A percentile compares a stretch with the other conserved stretches of the same genome.
These are phyloP conservation scores for Trinectes maculatus DNA, from an alignment of 2,113 vertebrate genomes.

Conservation along the genomic window DNA sequence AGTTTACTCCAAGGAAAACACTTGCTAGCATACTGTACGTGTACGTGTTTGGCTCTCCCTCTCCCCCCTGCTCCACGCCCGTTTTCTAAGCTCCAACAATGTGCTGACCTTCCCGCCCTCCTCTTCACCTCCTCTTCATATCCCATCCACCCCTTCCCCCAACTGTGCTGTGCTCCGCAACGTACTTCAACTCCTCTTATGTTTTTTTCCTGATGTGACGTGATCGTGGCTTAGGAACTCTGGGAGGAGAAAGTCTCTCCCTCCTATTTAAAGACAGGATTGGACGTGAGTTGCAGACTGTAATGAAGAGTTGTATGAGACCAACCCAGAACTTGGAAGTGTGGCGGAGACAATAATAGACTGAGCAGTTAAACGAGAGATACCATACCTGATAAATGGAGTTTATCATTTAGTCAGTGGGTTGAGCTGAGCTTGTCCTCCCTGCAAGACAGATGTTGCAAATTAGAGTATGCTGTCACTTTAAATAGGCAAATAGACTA, in stretches of 20 bases:
- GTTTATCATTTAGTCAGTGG: constrained; percentile 13
- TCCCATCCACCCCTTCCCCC: constrained; percentile 44
- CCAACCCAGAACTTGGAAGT: constrained; percentile 27
- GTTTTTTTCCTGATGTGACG: constrained; percentile 57
- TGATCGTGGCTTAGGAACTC: constrained; percentile 84
- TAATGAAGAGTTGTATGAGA: constrained; percentile 28
- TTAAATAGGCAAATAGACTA: not conserved
- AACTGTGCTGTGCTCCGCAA: constrained; percentile 41
- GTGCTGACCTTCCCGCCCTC: constrained; percentile 51
- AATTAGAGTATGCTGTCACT: constrained; percentile 32
- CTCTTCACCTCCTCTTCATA: constrained; percentile 33
- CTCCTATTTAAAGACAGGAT: constrained; percentile 57
- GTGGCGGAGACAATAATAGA: not conserved
- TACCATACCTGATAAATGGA: constrained; percentile 18
- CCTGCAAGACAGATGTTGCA: constrained; percentile 44
- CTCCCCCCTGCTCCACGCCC: constrained; percentile 30
- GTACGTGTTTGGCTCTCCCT: constrained; percentile 17
- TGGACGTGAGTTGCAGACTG: constrained; percentile 51
- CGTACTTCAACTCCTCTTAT: constrained; percentile 53
- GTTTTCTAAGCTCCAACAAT: constrained; percentile 46
- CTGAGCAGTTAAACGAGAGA: not conserved
- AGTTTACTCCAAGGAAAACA: not conserved
- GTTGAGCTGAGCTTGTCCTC: constrained; percentile 39
- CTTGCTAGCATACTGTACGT: not conserved
- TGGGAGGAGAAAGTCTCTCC: constrained; percentile 72